phyloP scores from a whole-genome alignment of 2,113 vertebrate species.

The Amia ocellicauda region DNA sequence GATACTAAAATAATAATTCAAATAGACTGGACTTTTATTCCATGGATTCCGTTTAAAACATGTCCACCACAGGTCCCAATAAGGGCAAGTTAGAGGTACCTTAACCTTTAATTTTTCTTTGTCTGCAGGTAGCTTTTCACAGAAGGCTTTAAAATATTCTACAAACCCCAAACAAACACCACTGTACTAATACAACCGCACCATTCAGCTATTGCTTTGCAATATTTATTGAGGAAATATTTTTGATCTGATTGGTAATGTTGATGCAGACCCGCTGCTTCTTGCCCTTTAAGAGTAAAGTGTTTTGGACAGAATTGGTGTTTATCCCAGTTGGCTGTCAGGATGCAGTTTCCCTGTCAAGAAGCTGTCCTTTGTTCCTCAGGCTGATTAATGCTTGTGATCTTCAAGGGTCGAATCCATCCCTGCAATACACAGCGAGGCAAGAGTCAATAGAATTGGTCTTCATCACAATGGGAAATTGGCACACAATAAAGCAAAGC shows the following conservation, averaged over 20 bases:
- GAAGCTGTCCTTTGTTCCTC: constrained; percentile 21
- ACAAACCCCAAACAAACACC: too few relatives aligned
- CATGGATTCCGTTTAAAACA: too few relatives aligned
- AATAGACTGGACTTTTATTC: too few relatives aligned
- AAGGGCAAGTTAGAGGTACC: too few relatives aligned
- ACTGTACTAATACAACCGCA: neutral
- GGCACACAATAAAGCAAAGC: neutral
- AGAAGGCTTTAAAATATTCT: too few relatives aligned
- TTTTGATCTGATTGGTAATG: constrained; percentile 15
- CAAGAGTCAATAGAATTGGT: constrained; percentile 12
- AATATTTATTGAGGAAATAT: constrained; percentile 12
- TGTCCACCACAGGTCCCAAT: too few relatives aligned
- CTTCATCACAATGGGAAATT: neutral
- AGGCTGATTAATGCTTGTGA: constrained; percentile 28
- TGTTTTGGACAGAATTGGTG: constrained; percentile 24
- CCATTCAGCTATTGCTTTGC: neutral
- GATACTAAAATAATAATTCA: too few relatives aligned
- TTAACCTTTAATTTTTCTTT: too few relatives aligned
- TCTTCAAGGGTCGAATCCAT: constrained; percentile 26
- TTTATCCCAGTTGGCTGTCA: constrained; percentile 25
- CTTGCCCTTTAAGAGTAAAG: constrained; percentile 20
- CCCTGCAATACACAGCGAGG: constrained; percentile 19
- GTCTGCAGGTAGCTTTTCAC: too few relatives aligned
- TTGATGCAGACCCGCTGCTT: constrained; percentile 24
- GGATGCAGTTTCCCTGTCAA: constrained; percentile 20